Evolutionary conservation across 2,113 vertebrate species (phyloP).

Genomic region (Callionymus lyra): DNA sequence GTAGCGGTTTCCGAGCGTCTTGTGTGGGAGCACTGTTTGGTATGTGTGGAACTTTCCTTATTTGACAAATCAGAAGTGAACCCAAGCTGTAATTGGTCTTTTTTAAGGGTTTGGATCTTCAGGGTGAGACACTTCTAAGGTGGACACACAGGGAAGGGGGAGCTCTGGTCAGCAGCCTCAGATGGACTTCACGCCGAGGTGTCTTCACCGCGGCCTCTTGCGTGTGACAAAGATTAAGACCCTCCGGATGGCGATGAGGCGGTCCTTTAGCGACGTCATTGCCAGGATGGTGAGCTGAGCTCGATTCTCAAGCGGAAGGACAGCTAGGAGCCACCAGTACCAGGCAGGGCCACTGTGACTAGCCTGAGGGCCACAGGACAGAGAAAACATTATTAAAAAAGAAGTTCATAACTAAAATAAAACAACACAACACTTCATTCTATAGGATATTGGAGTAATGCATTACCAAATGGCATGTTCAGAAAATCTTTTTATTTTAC

Average conservation of each 20-base stretch:
- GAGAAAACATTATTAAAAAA: neutral
- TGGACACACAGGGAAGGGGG: too few species aligned
- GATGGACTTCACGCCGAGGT: neutral
- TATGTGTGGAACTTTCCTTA: too few species aligned
- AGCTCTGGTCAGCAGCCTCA: too few species aligned
- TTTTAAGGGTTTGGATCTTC: too few species aligned
- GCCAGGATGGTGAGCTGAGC: conserved; percentile 84
- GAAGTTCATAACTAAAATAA: too few species aligned
- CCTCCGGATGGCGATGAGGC: conserved; percentile 76
- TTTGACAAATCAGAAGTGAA: too few species aligned
- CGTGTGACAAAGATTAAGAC: conserved; percentile 82
- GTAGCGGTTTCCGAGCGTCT: too few species aligned
- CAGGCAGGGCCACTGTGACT: conserved; percentile 81
- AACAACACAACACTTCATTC: too few species aligned
- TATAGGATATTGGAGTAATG: neutral
- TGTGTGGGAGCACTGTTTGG: too few species aligned
- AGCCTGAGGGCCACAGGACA: conserved; percentile 54
- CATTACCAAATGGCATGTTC: neutral
- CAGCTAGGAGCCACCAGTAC: conserved; percentile 89
- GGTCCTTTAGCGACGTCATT: conserved; percentile 83
- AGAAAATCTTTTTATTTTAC: too few species aligned
- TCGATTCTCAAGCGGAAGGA: conserved; percentile 79
- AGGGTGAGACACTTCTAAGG: too few species aligned
- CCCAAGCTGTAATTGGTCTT: too few species aligned
- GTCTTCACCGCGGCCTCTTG: conserved; percentile 76